These are phyloP conservation scores for Caenorhabditis uteleia DNA, from an alignment of 2,888 invertebrate genomes.

Conservation along the genomic window DNA sequence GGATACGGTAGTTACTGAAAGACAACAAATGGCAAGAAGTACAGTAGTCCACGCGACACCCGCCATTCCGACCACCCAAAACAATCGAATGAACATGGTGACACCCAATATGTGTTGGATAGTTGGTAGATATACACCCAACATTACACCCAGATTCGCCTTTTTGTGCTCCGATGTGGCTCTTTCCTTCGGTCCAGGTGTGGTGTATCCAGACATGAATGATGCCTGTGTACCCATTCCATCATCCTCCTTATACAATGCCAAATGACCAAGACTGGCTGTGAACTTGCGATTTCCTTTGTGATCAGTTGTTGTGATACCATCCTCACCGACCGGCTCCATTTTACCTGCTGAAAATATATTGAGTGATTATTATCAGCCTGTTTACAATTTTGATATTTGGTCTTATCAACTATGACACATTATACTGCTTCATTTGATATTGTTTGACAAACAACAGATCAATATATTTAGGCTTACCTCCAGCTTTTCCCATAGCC, in stretches of 20 bases:
- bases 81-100: constrained; percentile 96
- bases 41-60: constrained; percentile 77
- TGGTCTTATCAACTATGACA: too few relatives aligned
- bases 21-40: constrained; percentile 82
- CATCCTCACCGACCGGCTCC: constrained; percentile 36
- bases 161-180: constrained; percentile 65
- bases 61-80: constrained; percentile 81
- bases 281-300: constrained; percentile 53
- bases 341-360: constrained; percentile 17
- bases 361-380: background rate
- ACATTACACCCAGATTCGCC: constrained; percentile 94
- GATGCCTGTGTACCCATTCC: constrained; percentile 50
- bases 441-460: too few relatives aligned
- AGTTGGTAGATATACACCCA: constrained; percentile 97
- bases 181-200: constrained; percentile 67
- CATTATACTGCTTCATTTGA: too few relatives aligned
- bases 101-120: constrained; percentile 99
- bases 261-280: constrained; percentile 63
- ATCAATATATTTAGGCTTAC: too few relatives aligned
- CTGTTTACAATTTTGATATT: background rate
- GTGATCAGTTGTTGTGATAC: constrained; percentile 16
- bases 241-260: constrained; percentile 63
- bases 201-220: constrained; percentile 65
- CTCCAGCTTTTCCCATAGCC: constrained; percentile 38
- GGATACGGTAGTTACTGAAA: constrained; percentile 68